Evolutionary conservation across 2,797 vertebrate species (phyloP).

Genomic region (Decapterus maruadsi): DNA sequence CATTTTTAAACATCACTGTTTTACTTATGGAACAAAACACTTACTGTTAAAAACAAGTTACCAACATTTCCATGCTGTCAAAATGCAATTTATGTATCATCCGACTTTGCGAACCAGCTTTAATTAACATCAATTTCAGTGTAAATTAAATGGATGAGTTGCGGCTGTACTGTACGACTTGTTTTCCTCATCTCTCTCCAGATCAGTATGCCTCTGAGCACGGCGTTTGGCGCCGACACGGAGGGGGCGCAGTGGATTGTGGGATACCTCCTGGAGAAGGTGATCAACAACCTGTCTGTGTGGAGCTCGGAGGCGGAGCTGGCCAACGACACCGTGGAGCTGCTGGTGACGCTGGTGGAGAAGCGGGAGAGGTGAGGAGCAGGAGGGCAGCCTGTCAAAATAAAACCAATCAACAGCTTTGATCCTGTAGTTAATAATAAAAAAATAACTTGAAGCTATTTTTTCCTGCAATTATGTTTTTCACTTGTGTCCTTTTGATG

Average conservation of each 20-base stretch:
- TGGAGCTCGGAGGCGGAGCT: constrained; percentile 98
- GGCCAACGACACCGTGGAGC: constrained; percentile 96
- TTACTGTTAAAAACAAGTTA: no score
- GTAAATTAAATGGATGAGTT: no score
- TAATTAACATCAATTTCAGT: no score
- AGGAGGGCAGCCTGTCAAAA: no score
- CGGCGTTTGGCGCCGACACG: constrained; percentile 96
- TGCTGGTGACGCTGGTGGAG: constrained; percentile 97
- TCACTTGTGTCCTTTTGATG: no score
- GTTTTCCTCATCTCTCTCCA: constrained; percentile 69
- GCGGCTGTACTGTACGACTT: no score
- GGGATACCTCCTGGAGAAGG: constrained; percentile 98
- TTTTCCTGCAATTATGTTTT: neutral
- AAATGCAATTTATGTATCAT: no score
- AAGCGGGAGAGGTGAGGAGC: constrained; percentile 92
- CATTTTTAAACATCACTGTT: no score
- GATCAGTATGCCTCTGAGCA: constrained; percentile 97
- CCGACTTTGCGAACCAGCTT: no score
- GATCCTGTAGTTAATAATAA: neutral
- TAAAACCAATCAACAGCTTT: neutral
- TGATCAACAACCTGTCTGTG: constrained; percentile 97
- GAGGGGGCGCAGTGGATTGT: constrained; percentile 99
- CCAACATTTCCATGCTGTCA: no score
- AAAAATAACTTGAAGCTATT: neutral
- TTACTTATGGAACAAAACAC: no score